Conservation (phyloP, 2,888 invertebrate species). For the Aquatica leii region DNA sequence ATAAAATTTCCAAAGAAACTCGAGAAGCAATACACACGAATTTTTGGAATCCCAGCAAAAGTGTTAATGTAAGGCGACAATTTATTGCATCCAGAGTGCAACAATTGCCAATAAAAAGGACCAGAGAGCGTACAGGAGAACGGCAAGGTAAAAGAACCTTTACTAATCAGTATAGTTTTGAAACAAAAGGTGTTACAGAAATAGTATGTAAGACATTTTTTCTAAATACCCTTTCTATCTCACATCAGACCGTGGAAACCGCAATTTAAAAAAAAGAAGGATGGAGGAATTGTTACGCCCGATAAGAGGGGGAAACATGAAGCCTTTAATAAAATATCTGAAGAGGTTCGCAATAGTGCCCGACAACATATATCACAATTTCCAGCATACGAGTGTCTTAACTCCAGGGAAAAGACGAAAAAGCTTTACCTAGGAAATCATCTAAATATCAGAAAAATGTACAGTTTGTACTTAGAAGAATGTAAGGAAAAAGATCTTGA, state of each 20-base stretch:
- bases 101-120: background rate
- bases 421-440: conserved; percentile 17
- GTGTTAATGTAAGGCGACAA: background rate
- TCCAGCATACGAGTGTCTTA: conserved; percentile 14
- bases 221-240: background rate
- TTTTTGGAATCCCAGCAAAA: background rate
- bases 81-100: background rate
- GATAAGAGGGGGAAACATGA: conserved; percentile 2
- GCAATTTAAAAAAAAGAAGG: background rate
- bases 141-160: background rate
- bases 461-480: conserved; percentile 15
- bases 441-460: conserved; percentile 19
- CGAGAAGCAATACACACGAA: background rate
- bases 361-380: conserved; percentile 4
- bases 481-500: conserved; percentile 1
- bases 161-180: background rate
- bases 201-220: background rate
- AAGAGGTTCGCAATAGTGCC: background rate
- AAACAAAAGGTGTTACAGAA: background rate
- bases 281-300: background rate
- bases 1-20: background rate
- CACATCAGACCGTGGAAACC: background rate
- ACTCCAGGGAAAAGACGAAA: conserved; percentile 11
- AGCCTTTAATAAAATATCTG: conserved; percentile 7
- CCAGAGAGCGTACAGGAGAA: background rate